These are phyloP conservation scores for Drosophila nannoptera DNA, from an alignment of 1,140 invertebrate genomes.

Conservation along the genomic window DNA sequence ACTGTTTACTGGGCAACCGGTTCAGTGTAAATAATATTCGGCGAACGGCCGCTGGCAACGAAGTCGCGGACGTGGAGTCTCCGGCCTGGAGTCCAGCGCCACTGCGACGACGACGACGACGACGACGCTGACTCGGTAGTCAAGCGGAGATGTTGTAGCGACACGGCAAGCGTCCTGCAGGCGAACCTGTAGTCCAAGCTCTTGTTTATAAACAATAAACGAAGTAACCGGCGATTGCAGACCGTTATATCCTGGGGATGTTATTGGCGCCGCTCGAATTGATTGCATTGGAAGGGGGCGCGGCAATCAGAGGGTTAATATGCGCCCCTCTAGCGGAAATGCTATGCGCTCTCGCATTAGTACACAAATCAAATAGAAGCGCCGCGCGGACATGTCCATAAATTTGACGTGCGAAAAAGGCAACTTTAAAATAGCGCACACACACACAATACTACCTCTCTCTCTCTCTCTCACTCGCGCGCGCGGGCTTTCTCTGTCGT, in stretches of 20 bases:
- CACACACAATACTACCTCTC: conserved; percentile 13
- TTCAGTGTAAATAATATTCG: conserved; percentile 65
- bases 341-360: conserved; percentile 41
- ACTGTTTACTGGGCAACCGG: conserved; percentile 70
- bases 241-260: too few species aligned
- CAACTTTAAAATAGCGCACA: conserved; percentile 45
- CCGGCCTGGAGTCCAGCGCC: conserved; percentile 20
- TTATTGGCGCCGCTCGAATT: conserved; percentile 17
- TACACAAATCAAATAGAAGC: conserved; percentile 67
- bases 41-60: conserved; percentile 52
- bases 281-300: neutral
- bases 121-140: too few species aligned
- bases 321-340: conserved; percentile 48
- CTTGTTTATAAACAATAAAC: conserved; percentile 77
- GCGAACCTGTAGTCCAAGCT: conserved; percentile 50
- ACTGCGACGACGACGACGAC: too few species aligned
- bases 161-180: conserved; percentile 64
- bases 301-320: conserved; percentile 35
- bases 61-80: conserved; percentile 3
- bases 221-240: conserved; percentile 44
- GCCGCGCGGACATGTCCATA: conserved; percentile 53
- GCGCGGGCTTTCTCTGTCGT: neutral
- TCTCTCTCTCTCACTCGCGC: conserved; percentile 16
- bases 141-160: conserved; percentile 18
- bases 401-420: conserved; percentile 74